Conservation (phyloP, 2,888 invertebrate genomes). For the Leucoma salicis region DNA sequence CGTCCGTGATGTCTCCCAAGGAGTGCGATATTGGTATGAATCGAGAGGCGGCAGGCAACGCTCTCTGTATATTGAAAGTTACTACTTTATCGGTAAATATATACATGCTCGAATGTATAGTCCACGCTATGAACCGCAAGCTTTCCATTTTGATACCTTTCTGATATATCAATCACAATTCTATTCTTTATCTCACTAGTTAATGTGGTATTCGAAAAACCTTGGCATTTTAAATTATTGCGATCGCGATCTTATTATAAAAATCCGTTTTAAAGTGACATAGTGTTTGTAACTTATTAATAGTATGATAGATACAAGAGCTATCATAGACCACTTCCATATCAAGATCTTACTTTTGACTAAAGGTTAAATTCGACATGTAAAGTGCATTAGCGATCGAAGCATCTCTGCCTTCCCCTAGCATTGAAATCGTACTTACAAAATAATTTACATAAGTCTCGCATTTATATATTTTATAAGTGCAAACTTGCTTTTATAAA, state of each 20-base stretch:
- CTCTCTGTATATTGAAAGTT: conserved; percentile 79
- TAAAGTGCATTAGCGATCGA: conserved; percentile 65
- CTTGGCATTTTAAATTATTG: background rate
- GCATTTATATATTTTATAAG: conserved; percentile 2
- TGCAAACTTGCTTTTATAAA: background rate
- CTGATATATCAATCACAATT: too few relatives aligned
- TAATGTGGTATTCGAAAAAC: too few relatives aligned
- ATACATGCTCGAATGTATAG: too few relatives aligned
- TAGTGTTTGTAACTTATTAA: background rate
- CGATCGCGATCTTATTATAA: conserved; percentile 31
- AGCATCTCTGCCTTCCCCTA: conserved; percentile 50
- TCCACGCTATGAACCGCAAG: too few relatives aligned
- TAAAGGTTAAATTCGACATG: conserved; percentile 45
- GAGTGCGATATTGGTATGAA: conserved; percentile 77
- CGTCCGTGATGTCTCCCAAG: conserved; percentile 66
- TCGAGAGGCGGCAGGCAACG: conserved; percentile 75
- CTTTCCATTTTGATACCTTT: too few relatives aligned
- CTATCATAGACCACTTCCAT: conserved; percentile 18
- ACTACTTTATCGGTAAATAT: too few relatives aligned
- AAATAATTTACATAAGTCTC: conserved; percentile 13
- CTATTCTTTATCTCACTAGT: too few relatives aligned
- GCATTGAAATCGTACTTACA: conserved; percentile 16
- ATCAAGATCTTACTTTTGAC: background rate
- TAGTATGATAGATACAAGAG: conserved; percentile 25
- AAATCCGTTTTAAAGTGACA: conserved; percentile 12